These are phyloP conservation scores for Clanis bilineata DNA, from an alignment of 2,888 invertebrate species.

Conservation along the genomic window DNA sequence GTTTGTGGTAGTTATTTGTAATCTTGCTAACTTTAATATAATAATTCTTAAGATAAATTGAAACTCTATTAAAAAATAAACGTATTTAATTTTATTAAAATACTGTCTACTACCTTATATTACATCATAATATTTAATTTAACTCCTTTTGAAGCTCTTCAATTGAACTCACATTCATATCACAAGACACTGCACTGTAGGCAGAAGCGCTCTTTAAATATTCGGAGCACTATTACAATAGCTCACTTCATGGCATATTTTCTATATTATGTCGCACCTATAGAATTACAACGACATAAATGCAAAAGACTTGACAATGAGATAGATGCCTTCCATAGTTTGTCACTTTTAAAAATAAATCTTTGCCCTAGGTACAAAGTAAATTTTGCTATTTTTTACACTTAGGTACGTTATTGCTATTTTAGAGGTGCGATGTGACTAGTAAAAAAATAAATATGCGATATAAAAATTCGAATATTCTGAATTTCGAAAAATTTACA, in stretches of 20 bases:
- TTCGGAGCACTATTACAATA: neutral
- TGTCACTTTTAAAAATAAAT: too few species aligned
- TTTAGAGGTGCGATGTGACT: too few species aligned
- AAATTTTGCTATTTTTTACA: too few species aligned
- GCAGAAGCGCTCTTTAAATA: neutral
- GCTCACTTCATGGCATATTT: neutral
- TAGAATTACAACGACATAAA: too few species aligned
- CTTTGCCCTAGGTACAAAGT: too few species aligned
- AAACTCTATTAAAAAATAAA: neutral
- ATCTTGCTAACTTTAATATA: neutral
- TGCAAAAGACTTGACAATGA: too few species aligned
- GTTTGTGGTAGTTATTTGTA: neutral
- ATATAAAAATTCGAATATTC: constrained; percentile 11
- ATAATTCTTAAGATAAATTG: neutral
- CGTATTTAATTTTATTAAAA: neutral
- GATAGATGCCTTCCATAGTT: too few species aligned
- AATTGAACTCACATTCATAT: neutral
- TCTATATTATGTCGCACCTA: neutral
- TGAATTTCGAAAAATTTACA: neutral
- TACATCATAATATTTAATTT: neutral
- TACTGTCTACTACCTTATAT: neutral
- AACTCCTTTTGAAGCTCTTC: neutral
- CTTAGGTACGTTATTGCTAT: too few species aligned
- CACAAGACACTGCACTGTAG: neutral
- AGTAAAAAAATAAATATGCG: constrained; percentile 15